Base-by-base conservation (phyloP, 2,113 vertebrate species). In the Eudorcas thomsonii region DNA sequence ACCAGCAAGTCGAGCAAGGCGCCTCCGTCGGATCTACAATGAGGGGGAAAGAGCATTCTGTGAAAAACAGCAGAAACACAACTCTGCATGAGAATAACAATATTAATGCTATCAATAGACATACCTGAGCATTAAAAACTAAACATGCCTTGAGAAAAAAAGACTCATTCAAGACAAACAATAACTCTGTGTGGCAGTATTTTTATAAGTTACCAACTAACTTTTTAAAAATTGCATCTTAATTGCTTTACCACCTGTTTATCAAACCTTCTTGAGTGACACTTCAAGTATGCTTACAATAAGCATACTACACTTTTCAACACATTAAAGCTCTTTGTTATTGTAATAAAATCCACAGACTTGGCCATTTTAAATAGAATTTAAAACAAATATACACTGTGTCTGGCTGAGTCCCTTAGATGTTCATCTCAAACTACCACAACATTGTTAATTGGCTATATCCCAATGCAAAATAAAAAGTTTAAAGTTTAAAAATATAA, bases 1-100 rank as follows among this genome's bases (percentile, higher is more conserved):
- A 26, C 99, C 99, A 6, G 99, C 99, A 94, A 99, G 98, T 97
- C 99, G 99, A 30, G 99, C 99, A 91, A 99, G 99, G 98, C 99
- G 99, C 98, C 99, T 99, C 98, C 99, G 99, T 77, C 99, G 99
- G 96, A 99, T 99, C 99, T 99, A 96, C 36, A 77, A 28, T 11
- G 30, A 64, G 64, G 33, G 36, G 67, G 9, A 87, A 74, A 39
- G 23, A 59, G 33, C 62, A 88, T 13, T 90, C 83, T n/a, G 2
- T 95, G 11, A 95, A 10, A 25, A 77, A 59, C 33, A 43, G 88
- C 7, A 43, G 74, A 39, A 84, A 74, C 12, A 19, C 55, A 45
- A 10, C 26, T 39, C 48, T 39, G n/a, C 36, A 5, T 0, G 1
- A 64, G 26, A 59, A 39, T 1, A 64, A 28, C 2, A 11, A 15